These are phyloP conservation scores for Oscheius myriophilus DNA, from an alignment of 2,888 invertebrate genomes.

Conservation along the genomic window DNA sequence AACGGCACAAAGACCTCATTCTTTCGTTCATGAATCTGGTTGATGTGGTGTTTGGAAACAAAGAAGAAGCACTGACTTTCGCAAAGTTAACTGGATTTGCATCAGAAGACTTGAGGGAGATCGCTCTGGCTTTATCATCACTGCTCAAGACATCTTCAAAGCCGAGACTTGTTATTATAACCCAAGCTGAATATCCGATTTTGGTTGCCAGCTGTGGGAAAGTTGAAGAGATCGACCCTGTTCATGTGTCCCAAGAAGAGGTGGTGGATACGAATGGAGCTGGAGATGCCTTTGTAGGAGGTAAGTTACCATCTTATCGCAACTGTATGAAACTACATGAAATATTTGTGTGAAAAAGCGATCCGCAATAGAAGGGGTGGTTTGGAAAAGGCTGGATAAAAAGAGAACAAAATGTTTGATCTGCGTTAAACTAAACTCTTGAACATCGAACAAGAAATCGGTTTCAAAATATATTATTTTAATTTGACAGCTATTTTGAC, in stretches of 20 bases:
- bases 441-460: too few species aligned
- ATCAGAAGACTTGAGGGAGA: constrained; percentile 81
- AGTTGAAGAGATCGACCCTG: constrained; percentile 37
- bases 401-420: too few species aligned
- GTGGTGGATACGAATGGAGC: constrained; percentile 97
- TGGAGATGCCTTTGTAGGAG: constrained; percentile 97
- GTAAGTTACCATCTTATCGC: too few species aligned
- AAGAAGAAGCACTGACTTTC: constrained; percentile 87
- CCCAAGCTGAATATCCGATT: constrained; percentile 86
- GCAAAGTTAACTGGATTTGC: constrained; percentile 73
- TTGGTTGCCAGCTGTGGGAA: constrained; percentile 77
- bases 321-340: too few species aligned
- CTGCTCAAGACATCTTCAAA: not conserved
- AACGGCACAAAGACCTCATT: constrained; percentile 83
- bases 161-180: constrained; percentile 80
- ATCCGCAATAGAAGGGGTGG: too few species aligned
- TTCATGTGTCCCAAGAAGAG: constrained; percentile 73
- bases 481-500: too few species aligned
- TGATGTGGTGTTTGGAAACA: constrained; percentile 93
- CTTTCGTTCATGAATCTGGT: constrained; percentile 86
- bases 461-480: too few species aligned
- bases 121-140: constrained; percentile 82
- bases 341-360: too few species aligned
- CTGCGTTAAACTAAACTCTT: too few species aligned
- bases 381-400: too few species aligned